phyloP scores from a whole-genome alignment of 2,888 invertebrate species.

The Thereva unica region DNA sequence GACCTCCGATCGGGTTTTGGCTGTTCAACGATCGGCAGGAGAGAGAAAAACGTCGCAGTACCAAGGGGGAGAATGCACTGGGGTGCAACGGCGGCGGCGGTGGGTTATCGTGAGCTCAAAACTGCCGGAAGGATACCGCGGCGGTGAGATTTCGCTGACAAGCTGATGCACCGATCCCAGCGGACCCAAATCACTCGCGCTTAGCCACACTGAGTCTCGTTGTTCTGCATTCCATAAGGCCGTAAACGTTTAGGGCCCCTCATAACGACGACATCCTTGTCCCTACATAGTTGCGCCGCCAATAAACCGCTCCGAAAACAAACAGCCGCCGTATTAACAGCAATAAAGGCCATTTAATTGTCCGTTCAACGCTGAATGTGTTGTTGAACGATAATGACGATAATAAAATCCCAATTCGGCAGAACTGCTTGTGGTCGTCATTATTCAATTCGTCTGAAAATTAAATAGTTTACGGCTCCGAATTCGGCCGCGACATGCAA shows the following conservation, averaged over 20 bases:
- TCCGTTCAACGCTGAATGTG: conserved; percentile 7
- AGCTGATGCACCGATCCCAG: too few species aligned
- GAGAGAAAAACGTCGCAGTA: conserved; percentile 11
- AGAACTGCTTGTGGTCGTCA: background rate
- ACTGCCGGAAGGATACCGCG: conserved; percentile 26
- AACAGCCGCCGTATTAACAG: conserved; percentile 19
- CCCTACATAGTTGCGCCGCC: too few species aligned
- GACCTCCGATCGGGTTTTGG: too few species aligned
- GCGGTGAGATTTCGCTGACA: conserved; percentile 1
- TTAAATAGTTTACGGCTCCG: conserved; percentile 1
- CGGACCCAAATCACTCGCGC: too few species aligned
- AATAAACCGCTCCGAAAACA: too few species aligned
- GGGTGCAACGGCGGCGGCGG: conserved; percentile 7
- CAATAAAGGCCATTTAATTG: conserved; percentile 12
- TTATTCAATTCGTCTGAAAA: conserved; percentile 16
- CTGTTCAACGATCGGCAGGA: conserved; percentile 3
- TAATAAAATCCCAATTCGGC: conserved; percentile 13
- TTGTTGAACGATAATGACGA: conserved; percentile 7
- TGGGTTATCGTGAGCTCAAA: conserved; percentile 21
- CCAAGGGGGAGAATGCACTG: conserved; percentile 16
- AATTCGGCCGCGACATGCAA: background rate
- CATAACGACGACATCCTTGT: too few species aligned
- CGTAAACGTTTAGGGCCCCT: too few species aligned
- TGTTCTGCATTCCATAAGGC: too few species aligned
- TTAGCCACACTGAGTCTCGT: too few species aligned